Evolutionary conservation across 2,797 vertebrate genomes (phyloP), one percentile per base, ranked within the genome.

Genomic region (Argya squamiceps): DNA sequence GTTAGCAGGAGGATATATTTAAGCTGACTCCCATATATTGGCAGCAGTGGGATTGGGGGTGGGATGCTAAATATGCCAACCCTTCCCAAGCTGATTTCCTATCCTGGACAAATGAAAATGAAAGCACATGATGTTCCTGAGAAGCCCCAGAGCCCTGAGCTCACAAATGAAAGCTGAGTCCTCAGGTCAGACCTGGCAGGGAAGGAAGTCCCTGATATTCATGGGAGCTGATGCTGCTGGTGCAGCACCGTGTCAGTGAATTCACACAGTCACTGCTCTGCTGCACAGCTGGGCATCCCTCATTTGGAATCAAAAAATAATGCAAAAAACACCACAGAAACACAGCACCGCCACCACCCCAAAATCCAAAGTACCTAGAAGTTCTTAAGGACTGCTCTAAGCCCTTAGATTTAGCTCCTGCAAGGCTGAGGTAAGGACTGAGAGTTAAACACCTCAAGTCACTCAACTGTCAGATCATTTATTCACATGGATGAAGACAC

Each of bases 1-100:
- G 82, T 94, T 39, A 88, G 94, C 23, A 92, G 84, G 18, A 84
- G 89, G 67, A 93, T 85, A 71, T 88, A 89, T 88, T 94, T 91
- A 88, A 92, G 46, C 82, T 74, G 75, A 85, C 87, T 96, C 65
- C 78, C 76, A 62, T 62, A n/a, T 24, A 73, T 14, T 93, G 82
- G 94, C 93, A 95, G 34, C n/a, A 47, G 76, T 9, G 16, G 62
- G 78, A 60, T 11, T 24, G 55, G 73, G 58, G 73, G 68, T 84
- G 87, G 62, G 91, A 93, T 60, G 69, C 59, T 91, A 81, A 84
- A 88, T 46, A 73, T 37, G 37, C 69, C 79, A 50, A 58, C 46
- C 52, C 47, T 94, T 91, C 71, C 93, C 82, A 78, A 75, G 65
- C 86, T 60, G 59, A 50, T 85, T 91, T 89, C 91, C 73, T 63